Evolutionary conservation across 2,113 vertebrate genomes (phyloP).

Genomic region (Siniperca knerii): DNA sequence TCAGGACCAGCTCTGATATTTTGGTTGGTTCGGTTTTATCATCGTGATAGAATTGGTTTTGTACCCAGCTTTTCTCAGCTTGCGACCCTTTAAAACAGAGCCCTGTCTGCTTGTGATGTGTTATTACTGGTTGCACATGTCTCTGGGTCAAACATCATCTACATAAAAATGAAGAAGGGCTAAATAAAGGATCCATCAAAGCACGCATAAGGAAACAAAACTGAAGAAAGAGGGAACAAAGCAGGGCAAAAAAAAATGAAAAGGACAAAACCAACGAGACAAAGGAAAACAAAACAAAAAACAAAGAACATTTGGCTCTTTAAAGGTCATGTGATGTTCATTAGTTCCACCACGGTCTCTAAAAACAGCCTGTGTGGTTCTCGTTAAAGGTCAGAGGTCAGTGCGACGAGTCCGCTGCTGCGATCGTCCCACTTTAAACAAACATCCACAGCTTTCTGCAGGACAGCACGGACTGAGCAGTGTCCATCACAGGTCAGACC

Average conservation of each 20-base stretch:
- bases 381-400: conserved; percentile 17
- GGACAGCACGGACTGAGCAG: background rate
- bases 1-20: too few relatives aligned
- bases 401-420: too few relatives aligned
- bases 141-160: background rate
- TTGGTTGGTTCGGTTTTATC: too few relatives aligned
- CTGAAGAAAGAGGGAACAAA: conserved; percentile 3
- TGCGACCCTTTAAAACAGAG: background rate
- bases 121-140: too few relatives aligned
- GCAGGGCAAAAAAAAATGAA: background rate
- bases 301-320: background rate
- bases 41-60: too few relatives aligned
- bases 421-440: background rate
- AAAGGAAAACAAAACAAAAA: background rate
- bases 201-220: background rate
- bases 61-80: too few relatives aligned
- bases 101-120: background rate
- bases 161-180: background rate
- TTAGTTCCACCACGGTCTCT: too few relatives aligned
- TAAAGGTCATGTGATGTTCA: background rate
- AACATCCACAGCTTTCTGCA: background rate
- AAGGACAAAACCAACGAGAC: too few relatives aligned
- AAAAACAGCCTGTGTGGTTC: background rate
- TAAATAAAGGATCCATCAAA: background rate
- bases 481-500: background rate